Base-by-base conservation (phyloP, 2,113 vertebrate species). In the Phrynosoma blainvillii region DNA sequence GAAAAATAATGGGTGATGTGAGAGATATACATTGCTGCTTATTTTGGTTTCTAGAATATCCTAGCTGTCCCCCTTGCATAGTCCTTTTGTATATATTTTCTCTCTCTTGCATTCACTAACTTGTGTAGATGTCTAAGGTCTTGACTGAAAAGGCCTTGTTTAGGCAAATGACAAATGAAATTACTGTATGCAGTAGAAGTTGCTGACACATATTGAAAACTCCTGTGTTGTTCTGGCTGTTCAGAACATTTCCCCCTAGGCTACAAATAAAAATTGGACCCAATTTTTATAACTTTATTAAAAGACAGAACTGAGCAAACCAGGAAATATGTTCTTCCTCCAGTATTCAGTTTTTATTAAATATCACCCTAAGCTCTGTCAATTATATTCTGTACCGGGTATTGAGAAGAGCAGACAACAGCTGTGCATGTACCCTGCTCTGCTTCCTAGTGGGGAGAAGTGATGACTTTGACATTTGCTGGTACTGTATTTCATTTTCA, bases 261-360 rank as follows among this genome's bases (percentile, higher is more conserved):
- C 84, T 91, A 71, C 62, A 52, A 65, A 54, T 77, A 84, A 88
- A 89, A 91, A 84, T 47, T 75, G 56, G 42, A 27, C 82, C 36
- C 36, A 27, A 1, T 0, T 0, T 1, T 11, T 0, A 0, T 54
- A 66, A 76, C 59, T 86, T 86, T 76, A 12, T 54, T 82, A 68
- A 76, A 71, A 83, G 59, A 65, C 32, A 52, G 83, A 85, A 90
- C n/a, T 10, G 82, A 87, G 36, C 68, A 62, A 40, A 71, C 0
- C 9, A 89, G 27, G 66, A n/a, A 86, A 56, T 25, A 56, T 13
- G 4, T 78, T 93, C 80, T 85, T 92, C 79, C 80, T 78, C 77
- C 78, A n/a, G 18, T 7, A 0, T 71, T 90, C 85, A 84, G 74
- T 14, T 65, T 88, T 85, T 76, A 52, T 87, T 32, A 88, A 84